Conservation (phyloP, 2,888 invertebrate species). For the Noctua janthina region DNA sequence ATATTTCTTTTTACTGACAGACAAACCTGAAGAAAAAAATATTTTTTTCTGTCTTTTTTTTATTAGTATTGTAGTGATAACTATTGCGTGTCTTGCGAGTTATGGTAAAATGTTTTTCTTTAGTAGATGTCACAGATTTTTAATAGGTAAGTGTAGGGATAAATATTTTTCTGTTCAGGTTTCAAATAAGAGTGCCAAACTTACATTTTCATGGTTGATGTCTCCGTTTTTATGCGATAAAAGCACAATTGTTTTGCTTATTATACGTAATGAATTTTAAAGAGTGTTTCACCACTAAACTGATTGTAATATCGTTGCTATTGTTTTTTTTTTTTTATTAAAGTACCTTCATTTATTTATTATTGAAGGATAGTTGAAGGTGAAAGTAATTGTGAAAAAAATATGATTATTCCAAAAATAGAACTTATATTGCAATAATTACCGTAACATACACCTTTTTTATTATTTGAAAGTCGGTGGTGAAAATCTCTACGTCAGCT, state of each 20-base stretch:
- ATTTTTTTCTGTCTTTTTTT: conserved; percentile 26
- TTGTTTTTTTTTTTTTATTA: background rate
- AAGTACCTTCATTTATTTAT: background rate
- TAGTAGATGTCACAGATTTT: conserved; percentile 27
- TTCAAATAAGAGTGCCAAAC: conserved; percentile 66
- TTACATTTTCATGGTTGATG: conserved; percentile 42
- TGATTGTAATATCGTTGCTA: background rate
- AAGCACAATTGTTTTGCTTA: conserved; percentile 60
- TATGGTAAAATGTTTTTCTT: conserved; percentile 15
- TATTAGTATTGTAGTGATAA: conserved; percentile 25
- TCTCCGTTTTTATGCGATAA: conserved; percentile 38
- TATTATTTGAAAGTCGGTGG: conserved; percentile 37
- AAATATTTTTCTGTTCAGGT: conserved; percentile 66
- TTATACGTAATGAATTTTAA: conserved; percentile 25
- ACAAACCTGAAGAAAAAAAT: conserved; percentile 64
- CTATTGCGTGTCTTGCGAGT: conserved; percentile 44
- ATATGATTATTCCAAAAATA: background rate
- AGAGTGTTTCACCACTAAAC: conserved; percentile 47
- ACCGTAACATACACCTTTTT: background rate
- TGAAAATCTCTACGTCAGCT: conserved; percentile 50
- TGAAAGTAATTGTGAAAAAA: background rate
- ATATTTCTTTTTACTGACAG: conserved; percentile 70
- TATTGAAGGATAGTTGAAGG: too few relatives aligned
- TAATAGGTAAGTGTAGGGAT: conserved; percentile 7
- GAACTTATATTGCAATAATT: conserved; percentile 10